These are phyloP conservation scores for Portunus trituberculatus DNA, from an alignment of 1,140 invertebrate genomes.

Conservation along the genomic window DNA sequence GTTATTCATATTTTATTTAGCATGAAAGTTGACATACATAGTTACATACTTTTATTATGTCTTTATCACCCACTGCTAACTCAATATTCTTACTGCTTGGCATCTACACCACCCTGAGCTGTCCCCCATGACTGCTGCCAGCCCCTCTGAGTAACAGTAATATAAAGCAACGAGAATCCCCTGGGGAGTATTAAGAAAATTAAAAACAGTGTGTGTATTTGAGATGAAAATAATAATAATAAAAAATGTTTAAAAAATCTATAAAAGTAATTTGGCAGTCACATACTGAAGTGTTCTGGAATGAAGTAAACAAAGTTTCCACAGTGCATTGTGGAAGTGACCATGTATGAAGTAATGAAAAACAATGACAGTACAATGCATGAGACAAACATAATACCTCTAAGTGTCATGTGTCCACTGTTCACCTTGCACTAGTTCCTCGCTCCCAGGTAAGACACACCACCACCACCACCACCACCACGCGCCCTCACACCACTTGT, in stretches of 20 bases:
- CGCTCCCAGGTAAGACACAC: not conserved
- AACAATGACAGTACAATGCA: not conserved
- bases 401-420: not conserved
- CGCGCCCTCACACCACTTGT: not conserved
- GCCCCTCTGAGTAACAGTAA: not conserved
- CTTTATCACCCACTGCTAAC: constrained; percentile 5
- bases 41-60: constrained; percentile 8
- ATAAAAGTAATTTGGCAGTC: not conserved
- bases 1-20: not conserved
- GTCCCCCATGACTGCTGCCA: not conserved
- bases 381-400: not conserved
- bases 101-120: constrained; percentile 17
- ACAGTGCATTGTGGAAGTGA: too few species aligned
- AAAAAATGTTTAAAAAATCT: not conserved
- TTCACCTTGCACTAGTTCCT: not conserved
- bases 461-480: not conserved
- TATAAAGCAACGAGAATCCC: constrained; percentile 2
- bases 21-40: not conserved
- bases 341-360: not conserved
- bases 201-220: not conserved
- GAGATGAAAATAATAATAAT: too few species aligned
- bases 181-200: not conserved
- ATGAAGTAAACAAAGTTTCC: not conserved
- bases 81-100: not conserved
- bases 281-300: not conserved